Conservation (phyloP, 1,140 invertebrate species). For the Pachyrhynchus sulphureomaculatus region DNA sequence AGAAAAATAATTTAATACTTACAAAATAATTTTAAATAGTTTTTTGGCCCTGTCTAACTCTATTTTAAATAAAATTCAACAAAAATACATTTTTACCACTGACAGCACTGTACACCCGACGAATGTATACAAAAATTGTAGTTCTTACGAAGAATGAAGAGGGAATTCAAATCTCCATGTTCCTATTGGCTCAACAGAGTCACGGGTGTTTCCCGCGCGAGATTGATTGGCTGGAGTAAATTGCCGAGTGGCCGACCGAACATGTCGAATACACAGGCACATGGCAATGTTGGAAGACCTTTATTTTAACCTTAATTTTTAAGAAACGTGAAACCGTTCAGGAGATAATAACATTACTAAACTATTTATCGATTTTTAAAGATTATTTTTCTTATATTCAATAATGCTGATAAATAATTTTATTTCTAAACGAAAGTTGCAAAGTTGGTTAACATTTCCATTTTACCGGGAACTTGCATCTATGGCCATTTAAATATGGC, state of each 20-base stretch:
- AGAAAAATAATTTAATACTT: constrained; percentile 41
- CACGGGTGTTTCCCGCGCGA: constrained; percentile 46
- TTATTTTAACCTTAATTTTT: constrained; percentile 39
- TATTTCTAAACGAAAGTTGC: too few species aligned
- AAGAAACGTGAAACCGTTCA: not conserved
- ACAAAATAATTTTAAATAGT: constrained; percentile 37
- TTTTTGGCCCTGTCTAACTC: constrained; percentile 41
- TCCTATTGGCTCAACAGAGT: constrained; percentile 41
- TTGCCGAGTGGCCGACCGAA: constrained; percentile 16
- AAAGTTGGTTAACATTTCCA: too few species aligned
- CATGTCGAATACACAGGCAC: constrained; percentile 38
- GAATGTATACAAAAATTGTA: constrained; percentile 51
- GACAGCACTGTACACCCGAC: constrained; percentile 50
- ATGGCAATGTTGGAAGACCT: constrained; percentile 39
- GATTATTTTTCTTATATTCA: too few species aligned
- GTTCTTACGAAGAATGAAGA: constrained; percentile 46
- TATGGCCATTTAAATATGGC: too few species aligned
- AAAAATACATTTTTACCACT: constrained; percentile 45
- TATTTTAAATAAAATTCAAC: constrained; percentile 45
- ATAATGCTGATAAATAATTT: too few species aligned
- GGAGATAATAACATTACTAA: too few species aligned
- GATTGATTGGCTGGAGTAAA: constrained; percentile 41
- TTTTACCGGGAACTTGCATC: too few species aligned
- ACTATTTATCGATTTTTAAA: too few species aligned
- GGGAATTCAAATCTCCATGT: constrained; percentile 49